These are phyloP conservation scores for Pagrus major DNA, from an alignment of 2,113 vertebrate genomes.

Conservation along the genomic window DNA sequence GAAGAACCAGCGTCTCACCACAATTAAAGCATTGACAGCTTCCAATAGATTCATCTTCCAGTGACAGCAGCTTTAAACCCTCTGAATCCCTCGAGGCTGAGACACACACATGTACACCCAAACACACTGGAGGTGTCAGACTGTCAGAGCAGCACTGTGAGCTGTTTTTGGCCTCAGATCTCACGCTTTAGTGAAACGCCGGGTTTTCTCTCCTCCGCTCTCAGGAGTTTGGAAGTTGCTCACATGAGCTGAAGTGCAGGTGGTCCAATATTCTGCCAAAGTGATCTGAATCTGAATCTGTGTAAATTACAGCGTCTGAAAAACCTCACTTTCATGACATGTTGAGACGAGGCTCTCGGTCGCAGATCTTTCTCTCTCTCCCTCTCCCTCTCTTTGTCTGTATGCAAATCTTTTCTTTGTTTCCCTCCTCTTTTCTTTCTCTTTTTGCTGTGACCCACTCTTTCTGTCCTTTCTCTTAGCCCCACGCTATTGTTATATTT, in stretches of 20 bases:
- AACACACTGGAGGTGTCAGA: conserved; percentile 32
- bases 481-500: background rate
- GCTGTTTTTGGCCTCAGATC: conserved; percentile 37
- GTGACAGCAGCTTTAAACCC: conserved; percentile 45
- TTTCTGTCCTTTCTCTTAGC: background rate
- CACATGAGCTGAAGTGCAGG: conserved; percentile 64
- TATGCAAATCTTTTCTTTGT: conserved; percentile 22
- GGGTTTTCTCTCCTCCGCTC: conserved; percentile 28
- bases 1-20: background rate
- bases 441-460: background rate
- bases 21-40: conserved; percentile 41
- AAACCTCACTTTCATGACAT: conserved; percentile 69
- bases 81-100: conserved; percentile 26
- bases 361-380: conserved; percentile 25
- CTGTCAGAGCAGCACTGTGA: conserved; percentile 39
- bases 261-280: conserved; percentile 70
- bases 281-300: conserved; percentile 67
- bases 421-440: conserved; percentile 13
- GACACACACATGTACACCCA: conserved; percentile 24
- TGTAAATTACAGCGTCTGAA: conserved; percentile 76
- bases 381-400: conserved; percentile 28
- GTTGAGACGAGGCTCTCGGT: conserved; percentile 62
- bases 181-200: conserved; percentile 41
- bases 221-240: conserved; percentile 40
- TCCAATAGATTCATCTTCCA: conserved; percentile 54